Percentiles rank a stretch among this genome's conserved stretches.
Conservation (phyloP, 2,113 vertebrate species). For the Passer montanus region DNA sequence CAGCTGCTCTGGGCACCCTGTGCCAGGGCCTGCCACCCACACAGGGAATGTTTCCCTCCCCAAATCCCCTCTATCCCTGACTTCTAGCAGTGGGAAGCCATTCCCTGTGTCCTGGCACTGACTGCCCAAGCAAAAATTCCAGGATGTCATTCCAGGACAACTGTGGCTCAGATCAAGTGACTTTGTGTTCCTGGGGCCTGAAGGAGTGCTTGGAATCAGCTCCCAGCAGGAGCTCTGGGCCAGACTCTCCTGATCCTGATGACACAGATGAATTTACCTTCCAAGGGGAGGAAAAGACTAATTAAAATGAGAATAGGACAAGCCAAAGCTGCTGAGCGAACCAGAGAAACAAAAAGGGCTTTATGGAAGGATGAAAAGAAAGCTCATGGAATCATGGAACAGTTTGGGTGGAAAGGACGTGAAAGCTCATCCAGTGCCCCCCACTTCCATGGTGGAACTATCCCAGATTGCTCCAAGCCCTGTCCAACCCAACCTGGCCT, state of each 20-base stretch:
- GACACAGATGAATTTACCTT: neutral
- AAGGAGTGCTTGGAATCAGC: neutral
- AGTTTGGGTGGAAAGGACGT: neutral
- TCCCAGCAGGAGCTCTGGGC: neutral
- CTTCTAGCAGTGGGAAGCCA: neutral
- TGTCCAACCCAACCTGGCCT: fast-evolving
- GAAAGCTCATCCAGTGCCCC: neutral
- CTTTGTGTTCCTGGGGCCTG: neutral
- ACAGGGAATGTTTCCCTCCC: neutral
- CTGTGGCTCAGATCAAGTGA: neutral
- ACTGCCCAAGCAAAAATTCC: neutral
- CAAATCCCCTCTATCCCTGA: fast-evolving
- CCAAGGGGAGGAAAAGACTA: neutral
- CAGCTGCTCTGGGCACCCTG: neutral
- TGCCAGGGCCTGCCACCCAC: neutral
- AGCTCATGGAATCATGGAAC: neutral
- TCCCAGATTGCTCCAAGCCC: neutral
- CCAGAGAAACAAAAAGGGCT: neutral
- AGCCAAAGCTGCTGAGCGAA: neutral
- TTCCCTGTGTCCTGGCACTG: neutral
- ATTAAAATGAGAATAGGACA: neutral
- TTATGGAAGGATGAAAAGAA: neutral
- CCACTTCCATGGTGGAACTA: neutral
- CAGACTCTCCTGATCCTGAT: neutral
- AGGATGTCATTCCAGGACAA: neutral